phyloP scores from a whole-genome alignment of 2,113 vertebrate species.

The Cairina moschata region DNA sequence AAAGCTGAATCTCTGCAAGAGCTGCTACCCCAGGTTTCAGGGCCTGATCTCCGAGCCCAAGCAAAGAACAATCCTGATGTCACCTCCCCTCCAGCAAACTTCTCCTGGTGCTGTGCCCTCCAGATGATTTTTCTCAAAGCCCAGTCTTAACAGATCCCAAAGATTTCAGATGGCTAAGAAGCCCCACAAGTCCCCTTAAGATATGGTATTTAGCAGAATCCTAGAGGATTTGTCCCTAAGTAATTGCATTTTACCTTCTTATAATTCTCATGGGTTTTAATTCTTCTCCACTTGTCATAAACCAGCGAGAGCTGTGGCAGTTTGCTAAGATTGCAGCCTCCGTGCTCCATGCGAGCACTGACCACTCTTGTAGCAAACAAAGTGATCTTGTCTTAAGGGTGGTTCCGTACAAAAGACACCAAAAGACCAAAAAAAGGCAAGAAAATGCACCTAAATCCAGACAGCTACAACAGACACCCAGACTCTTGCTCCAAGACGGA shows the following conservation, averaged over 20 bases:
- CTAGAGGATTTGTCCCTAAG: background rate
- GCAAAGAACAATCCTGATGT: fast-evolving
- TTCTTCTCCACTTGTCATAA: background rate
- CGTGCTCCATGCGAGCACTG: background rate
- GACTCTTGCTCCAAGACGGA: background rate
- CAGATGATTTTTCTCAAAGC: background rate
- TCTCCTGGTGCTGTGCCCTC: background rate
- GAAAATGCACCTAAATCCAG: background rate
- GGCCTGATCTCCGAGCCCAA: background rate
- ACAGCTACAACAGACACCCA: background rate
- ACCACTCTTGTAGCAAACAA: background rate
- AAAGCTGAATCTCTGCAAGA: background rate
- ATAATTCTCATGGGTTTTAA: constrained; percentile 22
- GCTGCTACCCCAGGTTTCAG: fast-evolving
- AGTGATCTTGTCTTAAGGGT: background rate
- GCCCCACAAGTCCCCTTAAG: background rate
- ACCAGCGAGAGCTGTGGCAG: background rate
- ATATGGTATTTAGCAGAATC: background rate
- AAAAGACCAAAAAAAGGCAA: background rate
- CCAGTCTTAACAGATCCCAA: background rate
- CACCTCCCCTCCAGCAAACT: background rate
- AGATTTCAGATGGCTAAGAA: constrained; percentile 39
- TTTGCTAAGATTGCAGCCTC: background rate
- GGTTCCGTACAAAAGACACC: background rate
- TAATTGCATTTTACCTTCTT: constrained; percentile 25